These are phyloP conservation scores for Gavia stellata DNA, from an alignment of 2,113 vertebrate species.

Conservation along the genomic window DNA sequence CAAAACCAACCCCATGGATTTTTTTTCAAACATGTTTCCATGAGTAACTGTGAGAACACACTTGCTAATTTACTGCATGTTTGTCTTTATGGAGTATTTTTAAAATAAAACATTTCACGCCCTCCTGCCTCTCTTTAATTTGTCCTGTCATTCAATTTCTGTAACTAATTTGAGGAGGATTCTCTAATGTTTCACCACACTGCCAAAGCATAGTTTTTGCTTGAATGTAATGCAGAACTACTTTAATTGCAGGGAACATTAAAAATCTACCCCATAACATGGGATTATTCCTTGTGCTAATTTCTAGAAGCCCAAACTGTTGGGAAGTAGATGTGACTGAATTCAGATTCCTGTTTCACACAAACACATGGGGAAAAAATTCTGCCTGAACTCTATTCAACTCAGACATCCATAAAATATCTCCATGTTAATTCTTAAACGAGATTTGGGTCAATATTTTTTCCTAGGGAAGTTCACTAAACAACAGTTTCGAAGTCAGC, in stretches of 20 bases:
- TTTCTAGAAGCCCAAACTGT: background rate
- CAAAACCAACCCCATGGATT: background rate
- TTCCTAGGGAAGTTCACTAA: background rate
- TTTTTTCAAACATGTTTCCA: background rate
- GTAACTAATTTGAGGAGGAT: slow-evolving; percentile 22
- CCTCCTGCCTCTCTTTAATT: background rate
- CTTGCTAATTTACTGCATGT: slow-evolving; percentile 27
- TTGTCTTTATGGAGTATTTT: slow-evolving; percentile 9
- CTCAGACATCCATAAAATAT: background rate
- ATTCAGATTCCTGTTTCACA: background rate
- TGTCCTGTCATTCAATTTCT: slow-evolving; percentile 46
- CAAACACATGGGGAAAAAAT: background rate
- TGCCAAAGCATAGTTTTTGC: background rate
- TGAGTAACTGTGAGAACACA: slow-evolving; percentile 28
- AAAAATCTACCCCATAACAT: background rate
- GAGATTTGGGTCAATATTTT: background rate
- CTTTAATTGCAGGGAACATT: background rate
- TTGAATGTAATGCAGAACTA: background rate
- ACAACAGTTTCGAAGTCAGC: background rate
- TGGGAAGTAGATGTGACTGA: background rate
- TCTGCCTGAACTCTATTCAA: background rate
- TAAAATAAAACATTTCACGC: slow-evolving; percentile 38
- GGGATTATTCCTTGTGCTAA: background rate
- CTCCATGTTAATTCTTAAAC: background rate
- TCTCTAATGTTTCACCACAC: background rate